These are phyloP conservation scores for Leucophenga varia DNA, from an alignment of 1,140 invertebrate genomes.

Conservation along the genomic window DNA sequence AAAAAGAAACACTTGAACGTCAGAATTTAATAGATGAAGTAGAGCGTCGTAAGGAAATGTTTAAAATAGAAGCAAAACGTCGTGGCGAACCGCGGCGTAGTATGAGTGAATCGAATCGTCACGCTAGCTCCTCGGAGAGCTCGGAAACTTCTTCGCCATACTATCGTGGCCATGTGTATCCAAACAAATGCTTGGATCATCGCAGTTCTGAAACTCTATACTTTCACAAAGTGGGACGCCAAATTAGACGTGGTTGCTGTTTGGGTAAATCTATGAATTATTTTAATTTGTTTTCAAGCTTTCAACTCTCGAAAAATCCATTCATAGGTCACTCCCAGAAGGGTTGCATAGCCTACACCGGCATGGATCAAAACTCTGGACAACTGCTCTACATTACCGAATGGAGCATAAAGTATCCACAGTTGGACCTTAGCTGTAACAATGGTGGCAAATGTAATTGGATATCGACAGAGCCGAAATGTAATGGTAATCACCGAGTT, in stretches of 20 bases:
- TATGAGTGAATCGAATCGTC: slow-evolving; percentile 50
- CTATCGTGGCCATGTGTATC: slow-evolving; percentile 37
- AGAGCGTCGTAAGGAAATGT: slow-evolving; percentile 52
- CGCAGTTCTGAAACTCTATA: slow-evolving; percentile 45
- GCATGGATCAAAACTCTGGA: slow-evolving; percentile 68
- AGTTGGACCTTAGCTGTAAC: slow-evolving; percentile 40
- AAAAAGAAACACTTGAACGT: slow-evolving; percentile 58
- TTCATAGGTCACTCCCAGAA: slow-evolving; percentile 62
- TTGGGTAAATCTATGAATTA: slow-evolving; percentile 27
- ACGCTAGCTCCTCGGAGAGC: slow-evolving; percentile 47
- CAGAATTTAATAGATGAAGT: slow-evolving; percentile 50
- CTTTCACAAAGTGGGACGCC: slow-evolving; percentile 46
- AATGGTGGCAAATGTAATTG: slow-evolving; percentile 43
- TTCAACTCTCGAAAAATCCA: slow-evolving; percentile 8
- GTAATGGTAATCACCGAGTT: slow-evolving; percentile 41
- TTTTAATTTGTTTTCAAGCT: slow-evolving; percentile 6
- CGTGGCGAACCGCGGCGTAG: slow-evolving; percentile 41
- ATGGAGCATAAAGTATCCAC: slow-evolving; percentile 65
- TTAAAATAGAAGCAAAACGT: slow-evolving; percentile 43
- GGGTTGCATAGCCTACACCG: slow-evolving; percentile 69
- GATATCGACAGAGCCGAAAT: slow-evolving; percentile 34
- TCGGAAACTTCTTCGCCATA: slow-evolving; percentile 47
- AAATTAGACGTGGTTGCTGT: slow-evolving; percentile 45
- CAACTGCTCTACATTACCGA: slow-evolving; percentile 69
- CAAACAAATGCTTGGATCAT: slow-evolving; percentile 46